phyloP scores from a whole-genome alignment of 2,113 vertebrate genomes.

The Sakesphorus luctuosus region DNA sequence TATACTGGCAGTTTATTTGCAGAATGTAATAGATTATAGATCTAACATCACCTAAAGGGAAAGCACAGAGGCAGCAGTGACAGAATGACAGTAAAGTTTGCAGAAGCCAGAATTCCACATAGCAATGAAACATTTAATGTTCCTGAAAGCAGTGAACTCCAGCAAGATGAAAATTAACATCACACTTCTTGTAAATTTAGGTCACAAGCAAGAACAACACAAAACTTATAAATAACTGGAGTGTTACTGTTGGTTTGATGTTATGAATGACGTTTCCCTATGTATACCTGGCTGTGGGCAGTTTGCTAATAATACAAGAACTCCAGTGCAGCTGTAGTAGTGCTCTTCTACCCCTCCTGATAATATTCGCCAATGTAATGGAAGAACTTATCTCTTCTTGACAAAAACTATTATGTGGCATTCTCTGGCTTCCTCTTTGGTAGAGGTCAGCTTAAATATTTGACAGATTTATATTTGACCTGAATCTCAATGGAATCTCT shows the following conservation, averaged over 20 bases:
- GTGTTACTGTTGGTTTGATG: neutral
- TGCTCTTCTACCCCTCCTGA: neutral
- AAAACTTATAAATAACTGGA: neutral
- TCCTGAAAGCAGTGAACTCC: conserved; percentile 2
- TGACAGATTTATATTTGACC: neutral
- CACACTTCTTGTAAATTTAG: conserved; percentile 6
- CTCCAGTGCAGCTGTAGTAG: neutral
- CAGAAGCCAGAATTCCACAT: neutral
- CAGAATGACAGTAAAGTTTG: neutral
- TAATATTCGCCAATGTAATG: neutral
- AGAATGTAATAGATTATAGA: conserved; percentile 11
- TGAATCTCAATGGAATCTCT: neutral
- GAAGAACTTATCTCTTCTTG: neutral
- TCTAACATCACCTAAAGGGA: conserved; percentile 25
- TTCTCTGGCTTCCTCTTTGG: neutral
- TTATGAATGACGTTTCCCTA: neutral
- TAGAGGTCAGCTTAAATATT: neutral
- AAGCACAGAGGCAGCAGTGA: neutral
- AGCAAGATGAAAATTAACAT: neutral
- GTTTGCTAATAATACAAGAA: neutral
- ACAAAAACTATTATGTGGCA: neutral
- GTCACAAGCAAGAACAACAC: neutral
- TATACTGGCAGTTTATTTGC: neutral
- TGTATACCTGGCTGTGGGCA: neutral
- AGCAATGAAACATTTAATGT: neutral